Evolutionary conservation across 2,797 vertebrate species (phyloP), one percentile per base, ranked within the genome.

Genomic region (Peromyscus melanophrys): DNA sequence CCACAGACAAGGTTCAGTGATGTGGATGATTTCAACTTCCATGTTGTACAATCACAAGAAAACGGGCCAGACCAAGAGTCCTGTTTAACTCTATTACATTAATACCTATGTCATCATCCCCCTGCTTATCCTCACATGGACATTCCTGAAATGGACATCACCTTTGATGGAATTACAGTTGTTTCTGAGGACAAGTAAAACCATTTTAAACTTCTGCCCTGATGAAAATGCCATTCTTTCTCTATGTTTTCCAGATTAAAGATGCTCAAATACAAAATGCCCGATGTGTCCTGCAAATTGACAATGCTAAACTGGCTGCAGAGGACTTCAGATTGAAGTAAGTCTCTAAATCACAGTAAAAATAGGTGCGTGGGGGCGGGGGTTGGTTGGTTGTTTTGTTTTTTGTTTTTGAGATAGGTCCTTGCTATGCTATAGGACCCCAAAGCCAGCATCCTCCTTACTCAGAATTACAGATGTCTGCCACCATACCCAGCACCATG

Each of bases 291-390:
- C 98, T 99, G 46, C 98, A 99, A 96, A 99, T 99, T 0, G 99
- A 99, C 95, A 99, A 99, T 63, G 96, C 98, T 92, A 99, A 98
- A n/a, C 97, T 99, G 98, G 99, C 99, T 34, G 98, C 98, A 4
- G 99, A 99, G 0, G 99, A 99, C 98, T 99, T 99, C 57, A 99
- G 98, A 89, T 65, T 99, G 91, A 99, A 99, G 99, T 99, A 98
- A 98, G 99, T 98, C 98, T 65, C 52, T 10, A 17, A 5, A 11
- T 84, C 13, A 3, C 3, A 43, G 75, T 25, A 65, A 84, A 65
- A 31, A 34, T 31, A 27, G 57, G n/a, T 19, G 46, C 37, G 21
- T 59, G 55, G 9, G 78, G n/a, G n/a, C n/a, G n/a, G n/a, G n/a
- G 55, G 14, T 37, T 59, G n/a, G 34, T 37, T 7, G 49, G 37